These are phyloP conservation scores for Poicephalus meyeri DNA, from an alignment of 2,113 vertebrate species.

Conservation along the genomic window DNA sequence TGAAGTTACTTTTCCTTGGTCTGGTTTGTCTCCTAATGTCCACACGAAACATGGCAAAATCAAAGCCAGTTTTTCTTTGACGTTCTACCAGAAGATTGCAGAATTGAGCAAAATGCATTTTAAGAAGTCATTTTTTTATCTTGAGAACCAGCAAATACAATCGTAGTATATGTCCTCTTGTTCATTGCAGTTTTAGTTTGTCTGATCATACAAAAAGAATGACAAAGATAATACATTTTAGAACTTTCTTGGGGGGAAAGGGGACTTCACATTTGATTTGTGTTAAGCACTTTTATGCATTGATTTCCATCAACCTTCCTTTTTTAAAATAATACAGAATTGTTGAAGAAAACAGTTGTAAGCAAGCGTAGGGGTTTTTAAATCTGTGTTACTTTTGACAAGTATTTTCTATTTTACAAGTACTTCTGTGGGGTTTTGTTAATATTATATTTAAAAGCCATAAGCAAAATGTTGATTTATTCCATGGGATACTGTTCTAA, in stretches of 20 bases:
- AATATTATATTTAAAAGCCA: background rate
- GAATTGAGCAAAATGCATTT: background rate
- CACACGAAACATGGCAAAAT: background rate
- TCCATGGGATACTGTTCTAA: background rate
- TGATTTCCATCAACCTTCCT: background rate
- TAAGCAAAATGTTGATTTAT: background rate
- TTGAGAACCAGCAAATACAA: background rate
- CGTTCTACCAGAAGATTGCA: background rate
- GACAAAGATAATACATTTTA: background rate
- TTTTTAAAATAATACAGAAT: background rate
- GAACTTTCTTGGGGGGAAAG: background rate
- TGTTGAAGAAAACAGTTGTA: background rate
- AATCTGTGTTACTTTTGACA: background rate
- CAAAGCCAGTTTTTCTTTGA: background rate
- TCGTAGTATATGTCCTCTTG: background rate
- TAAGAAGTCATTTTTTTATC: background rate
- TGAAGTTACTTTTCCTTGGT: background rate
- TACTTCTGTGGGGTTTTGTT: background rate
- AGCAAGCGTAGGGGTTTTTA: background rate
- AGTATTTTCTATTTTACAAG: background rate
- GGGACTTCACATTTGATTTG: background rate
- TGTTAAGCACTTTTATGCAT: background rate
- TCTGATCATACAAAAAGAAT: background rate
- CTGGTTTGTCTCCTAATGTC: background rate
- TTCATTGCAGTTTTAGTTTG: background rate